These are phyloP conservation scores for Philonicus albiceps DNA, from an alignment of 2,888 invertebrate species.

Conservation along the genomic window DNA sequence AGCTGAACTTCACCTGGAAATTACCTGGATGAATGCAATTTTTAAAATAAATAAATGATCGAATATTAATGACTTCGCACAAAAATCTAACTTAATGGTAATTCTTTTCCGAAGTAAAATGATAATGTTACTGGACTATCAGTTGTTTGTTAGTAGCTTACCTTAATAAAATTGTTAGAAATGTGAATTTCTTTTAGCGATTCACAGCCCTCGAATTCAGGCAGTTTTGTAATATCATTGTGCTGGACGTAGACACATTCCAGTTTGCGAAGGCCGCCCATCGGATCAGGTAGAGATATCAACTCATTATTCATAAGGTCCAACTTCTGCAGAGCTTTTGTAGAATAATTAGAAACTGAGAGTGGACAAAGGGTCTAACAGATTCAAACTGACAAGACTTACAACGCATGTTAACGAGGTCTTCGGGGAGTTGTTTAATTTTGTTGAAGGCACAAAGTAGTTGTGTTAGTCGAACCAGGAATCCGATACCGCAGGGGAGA, in stretches of 20 bases:
- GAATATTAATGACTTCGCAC: background rate
- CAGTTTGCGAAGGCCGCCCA: slow-evolving; percentile 78
- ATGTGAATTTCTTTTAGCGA: slow-evolving; percentile 81
- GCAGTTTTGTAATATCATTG: slow-evolving; percentile 79
- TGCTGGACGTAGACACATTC: slow-evolving; percentile 81
- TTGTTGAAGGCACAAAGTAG: slow-evolving; percentile 79
- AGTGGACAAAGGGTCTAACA: background rate
- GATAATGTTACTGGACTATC: background rate
- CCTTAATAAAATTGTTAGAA: slow-evolving; percentile 82
- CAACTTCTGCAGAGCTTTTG: slow-evolving; percentile 69
- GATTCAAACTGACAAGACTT: slow-evolving; percentile 55
- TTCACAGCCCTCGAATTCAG: slow-evolving; percentile 79
- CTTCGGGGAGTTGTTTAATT: slow-evolving; percentile 77
- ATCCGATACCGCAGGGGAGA: slow-evolving; percentile 84
- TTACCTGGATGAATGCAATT: no score
- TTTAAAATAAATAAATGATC: no score
- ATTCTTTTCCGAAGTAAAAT: background rate
- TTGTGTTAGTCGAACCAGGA: slow-evolving; percentile 77
- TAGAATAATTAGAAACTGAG: background rate
- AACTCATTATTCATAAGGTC: slow-evolving; percentile 79
- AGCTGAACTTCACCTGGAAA: no score
- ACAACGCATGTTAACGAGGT: slow-evolving; percentile 85
- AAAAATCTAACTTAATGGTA: background rate
- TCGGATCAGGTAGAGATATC: slow-evolving; percentile 68
- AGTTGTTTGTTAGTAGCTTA: slow-evolving; percentile 55